Percentiles rank a stretch among this genome's conserved stretches.
Evolutionary conservation across 2,888 invertebrate genomes (phyloP).

Genomic region (Anagyrus pseudococci): DNA sequence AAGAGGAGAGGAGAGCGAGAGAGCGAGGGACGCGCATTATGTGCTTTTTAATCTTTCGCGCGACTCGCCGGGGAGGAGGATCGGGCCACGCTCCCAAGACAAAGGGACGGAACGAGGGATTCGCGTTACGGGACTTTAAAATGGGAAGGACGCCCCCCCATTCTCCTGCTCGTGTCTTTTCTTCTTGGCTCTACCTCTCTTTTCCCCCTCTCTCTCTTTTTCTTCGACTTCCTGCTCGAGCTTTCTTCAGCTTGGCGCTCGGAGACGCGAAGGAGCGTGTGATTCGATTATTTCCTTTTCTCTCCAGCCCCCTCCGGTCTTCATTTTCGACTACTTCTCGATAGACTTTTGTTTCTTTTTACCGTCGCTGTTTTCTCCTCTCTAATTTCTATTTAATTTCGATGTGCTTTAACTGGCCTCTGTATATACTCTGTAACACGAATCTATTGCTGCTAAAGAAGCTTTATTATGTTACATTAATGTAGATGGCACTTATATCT

Average conservation of each 20-base stretch:
- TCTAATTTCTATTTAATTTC: background rate
- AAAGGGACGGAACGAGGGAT: background rate
- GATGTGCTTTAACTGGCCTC: no score
- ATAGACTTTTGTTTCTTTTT: background rate
- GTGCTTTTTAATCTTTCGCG: conserved; percentile 50
- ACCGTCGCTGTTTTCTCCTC: background rate
- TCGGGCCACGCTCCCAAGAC: background rate
- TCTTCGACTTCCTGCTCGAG: no score
- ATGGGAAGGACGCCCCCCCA: no score
- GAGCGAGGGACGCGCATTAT: conserved; percentile 40
- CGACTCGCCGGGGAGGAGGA: background rate
- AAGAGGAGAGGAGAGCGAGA: background rate
- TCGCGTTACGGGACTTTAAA: no score
- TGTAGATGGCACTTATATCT: no score
- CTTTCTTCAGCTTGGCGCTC: background rate
- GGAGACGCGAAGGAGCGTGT: conserved; percentile 2
- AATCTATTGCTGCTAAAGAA: no score
- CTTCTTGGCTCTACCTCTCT: no score
- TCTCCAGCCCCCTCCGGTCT: background rate
- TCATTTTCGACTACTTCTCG: no score
- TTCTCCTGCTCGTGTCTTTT: no score
- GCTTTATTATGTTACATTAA: no score
- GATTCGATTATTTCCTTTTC: conserved; percentile 21
- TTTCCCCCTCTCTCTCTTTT: no score
- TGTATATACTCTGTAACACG: no score